These are phyloP conservation scores for Drosophila borborema DNA, from an alignment of 2,888 invertebrate genomes.

Conservation along the genomic window DNA sequence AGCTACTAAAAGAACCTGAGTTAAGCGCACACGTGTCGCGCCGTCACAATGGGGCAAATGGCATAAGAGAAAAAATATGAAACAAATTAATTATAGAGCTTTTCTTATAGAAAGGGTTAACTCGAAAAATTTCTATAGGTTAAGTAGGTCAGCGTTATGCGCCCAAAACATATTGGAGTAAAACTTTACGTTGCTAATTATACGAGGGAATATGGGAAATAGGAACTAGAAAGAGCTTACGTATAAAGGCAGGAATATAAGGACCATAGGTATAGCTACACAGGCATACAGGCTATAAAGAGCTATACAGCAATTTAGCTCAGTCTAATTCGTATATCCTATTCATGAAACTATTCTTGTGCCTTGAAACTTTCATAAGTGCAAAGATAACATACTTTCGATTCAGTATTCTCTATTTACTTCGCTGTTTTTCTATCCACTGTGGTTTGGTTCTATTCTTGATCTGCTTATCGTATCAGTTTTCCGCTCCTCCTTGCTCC, in stretches of 20 bases:
- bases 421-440: neutral
- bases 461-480: neutral
- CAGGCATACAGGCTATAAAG: too few species aligned
- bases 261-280: too few species aligned
- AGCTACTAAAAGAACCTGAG: constrained; percentile 2
- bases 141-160: constrained; percentile 9
- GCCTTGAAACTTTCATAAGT: neutral
- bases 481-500: too few species aligned
- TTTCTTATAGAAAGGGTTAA: neutral
- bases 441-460: neutral
- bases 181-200: neutral
- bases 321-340: rapidly evolving
- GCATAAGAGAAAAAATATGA: constrained; percentile 12
- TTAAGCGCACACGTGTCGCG: constrained; percentile 7
- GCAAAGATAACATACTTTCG: neutral
- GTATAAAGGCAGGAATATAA: too few species aligned
- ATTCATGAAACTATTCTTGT: neutral
- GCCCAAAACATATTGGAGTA: neutral
- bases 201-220: too few species aligned
- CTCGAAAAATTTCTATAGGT: neutral
- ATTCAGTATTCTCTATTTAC: neutral
- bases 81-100: constrained; percentile 30
- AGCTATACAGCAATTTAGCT: too few species aligned
- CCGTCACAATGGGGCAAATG: constrained; percentile 14
- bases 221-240: too few species aligned